Conservation (phyloP, 2,797 vertebrate species). For the Karalla daura region DNA sequence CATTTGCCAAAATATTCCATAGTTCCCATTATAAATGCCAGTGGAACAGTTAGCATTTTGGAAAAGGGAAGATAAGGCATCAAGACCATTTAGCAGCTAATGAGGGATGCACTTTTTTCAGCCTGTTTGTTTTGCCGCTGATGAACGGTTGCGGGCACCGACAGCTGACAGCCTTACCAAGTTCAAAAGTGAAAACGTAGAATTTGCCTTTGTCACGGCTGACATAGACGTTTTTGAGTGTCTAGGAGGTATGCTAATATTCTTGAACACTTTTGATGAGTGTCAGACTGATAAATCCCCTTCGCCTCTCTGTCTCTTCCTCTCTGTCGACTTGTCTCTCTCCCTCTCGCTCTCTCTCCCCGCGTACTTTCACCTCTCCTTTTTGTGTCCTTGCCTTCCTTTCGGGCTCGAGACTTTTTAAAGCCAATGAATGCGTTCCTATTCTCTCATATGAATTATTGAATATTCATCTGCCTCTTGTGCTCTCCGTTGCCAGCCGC, state of each 20-base stretch:
- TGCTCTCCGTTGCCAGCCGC: conserved; percentile 46
- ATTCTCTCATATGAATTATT: conserved; percentile 72
- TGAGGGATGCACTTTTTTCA: conserved; percentile 38
- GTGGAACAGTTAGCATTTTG: conserved; percentile 62
- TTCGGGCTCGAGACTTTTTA: conserved; percentile 33
- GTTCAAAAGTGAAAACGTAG: conserved; percentile 34
- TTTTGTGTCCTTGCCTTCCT: conserved; percentile 31
- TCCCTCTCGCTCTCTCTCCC: no score
- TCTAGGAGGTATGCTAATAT: conserved; percentile 58
- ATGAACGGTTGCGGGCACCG: conserved; percentile 15
- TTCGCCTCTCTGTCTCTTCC: conserved; percentile 9
- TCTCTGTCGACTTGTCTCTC: conserved; percentile 14
- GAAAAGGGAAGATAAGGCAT: conserved; percentile 42
- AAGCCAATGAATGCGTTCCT: conserved; percentile 40
- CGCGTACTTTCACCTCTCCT: conserved; percentile 8
- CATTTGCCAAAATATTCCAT: conserved; percentile 55
- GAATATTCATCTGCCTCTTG: conserved; percentile 57
- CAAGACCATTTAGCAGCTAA: conserved; percentile 47
- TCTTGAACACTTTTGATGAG: conserved; percentile 54
- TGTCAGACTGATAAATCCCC: conserved; percentile 42
- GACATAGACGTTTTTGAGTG: conserved; percentile 43
- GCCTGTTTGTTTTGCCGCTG: conserved; percentile 39
- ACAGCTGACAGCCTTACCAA: conserved; percentile 9
- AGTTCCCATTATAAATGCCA: conserved; percentile 52
- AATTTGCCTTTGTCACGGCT: conserved; percentile 41